Base-by-base conservation (phyloP, 2,113 vertebrate genomes). In the Boleophthalmus pectinirostris region DNA sequence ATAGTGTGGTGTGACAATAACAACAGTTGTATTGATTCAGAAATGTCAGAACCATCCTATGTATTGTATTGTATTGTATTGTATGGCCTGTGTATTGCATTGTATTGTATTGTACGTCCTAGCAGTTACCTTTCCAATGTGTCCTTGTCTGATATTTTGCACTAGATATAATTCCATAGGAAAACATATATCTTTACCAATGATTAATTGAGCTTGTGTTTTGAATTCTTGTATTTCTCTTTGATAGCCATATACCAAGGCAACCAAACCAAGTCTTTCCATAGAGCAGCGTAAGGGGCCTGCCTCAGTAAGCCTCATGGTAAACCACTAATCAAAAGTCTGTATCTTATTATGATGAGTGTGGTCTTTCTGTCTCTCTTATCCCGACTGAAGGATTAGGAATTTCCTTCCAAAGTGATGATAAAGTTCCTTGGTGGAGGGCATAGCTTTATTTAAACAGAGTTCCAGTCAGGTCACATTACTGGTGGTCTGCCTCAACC, bases 341-440 rank as follows among this genome's bases (percentile, higher is more conserved):
- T 64, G 61, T 38, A 1, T 64, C 18, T 64, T 43, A 12, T 64
- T 64, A 20, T 38, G 60, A 63, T 33, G 18, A 43, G 20, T 43
- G 18, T 64, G 61, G 18, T 64, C 38, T 64, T 64, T 38, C 10
- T 38, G 10, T n/a, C 29, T 18, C 18, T 11, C 33, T 64, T 64
- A 11, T 12, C 1, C 18, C 3, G 29, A 13, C 16, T 38, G 29
- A 64, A 43, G 61, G 61, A 64, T 64, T 43, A 38, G 33, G 61
- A 64, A 64, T 64, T 13, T 64, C 61, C 61, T 43, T 21, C 33
- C 20, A 64, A 64, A 64, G 20, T 64, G 33, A 64, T 64, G 29
- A 38, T 38, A 21, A 43, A n/a, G 61, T n/a, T 64, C 35, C 10
- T 43, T 64, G 61, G 61, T 38, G 3, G 18, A 35, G 33, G 33